Percentiles rank a stretch among this genome's conserved stretches.
Conservation (phyloP, 2,113 vertebrate species). For the Chloropsis cyanopogon region DNA sequence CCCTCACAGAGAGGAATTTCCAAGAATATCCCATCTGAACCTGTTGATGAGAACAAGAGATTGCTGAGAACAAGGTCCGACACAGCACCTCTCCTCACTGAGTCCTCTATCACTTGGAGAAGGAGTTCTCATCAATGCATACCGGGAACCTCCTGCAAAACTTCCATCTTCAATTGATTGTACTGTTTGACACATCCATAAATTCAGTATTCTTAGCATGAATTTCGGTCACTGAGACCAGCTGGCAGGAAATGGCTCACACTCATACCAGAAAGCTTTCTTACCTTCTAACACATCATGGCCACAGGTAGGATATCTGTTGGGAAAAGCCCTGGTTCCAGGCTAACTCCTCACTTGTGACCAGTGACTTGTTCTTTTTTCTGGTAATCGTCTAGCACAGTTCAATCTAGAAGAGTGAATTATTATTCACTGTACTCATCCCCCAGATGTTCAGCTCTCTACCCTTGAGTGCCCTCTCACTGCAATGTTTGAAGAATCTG, state of each 20-base stretch:
- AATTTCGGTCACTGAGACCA: not conserved
- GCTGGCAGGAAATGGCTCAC: not conserved
- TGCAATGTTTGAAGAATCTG: not conserved
- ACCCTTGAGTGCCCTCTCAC: not conserved
- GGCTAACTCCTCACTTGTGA: not conserved
- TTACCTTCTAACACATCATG: not conserved
- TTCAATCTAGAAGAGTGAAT: not conserved
- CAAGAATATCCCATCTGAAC: not conserved
- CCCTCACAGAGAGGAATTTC: not conserved
- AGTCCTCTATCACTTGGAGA: not conserved
- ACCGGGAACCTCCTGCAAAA: not conserved
- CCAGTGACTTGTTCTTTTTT: not conserved
- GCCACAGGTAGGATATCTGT: not conserved
- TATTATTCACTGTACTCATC: not conserved
- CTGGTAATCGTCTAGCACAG: not conserved
- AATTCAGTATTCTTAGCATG: not conserved
- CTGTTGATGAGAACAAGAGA: not conserved
- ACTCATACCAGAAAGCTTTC: not conserved
- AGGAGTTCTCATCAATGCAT: not conserved
- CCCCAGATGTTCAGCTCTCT: not conserved
- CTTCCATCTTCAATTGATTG: not conserved
- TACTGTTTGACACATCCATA: not conserved
- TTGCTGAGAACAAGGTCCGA: not conserved
- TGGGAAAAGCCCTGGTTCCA: not conserved
- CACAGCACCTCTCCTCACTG: not conserved